These are phyloP conservation scores for Epicauta chinensis DNA, from an alignment of 1,140 invertebrate genomes.

Conservation along the genomic window DNA sequence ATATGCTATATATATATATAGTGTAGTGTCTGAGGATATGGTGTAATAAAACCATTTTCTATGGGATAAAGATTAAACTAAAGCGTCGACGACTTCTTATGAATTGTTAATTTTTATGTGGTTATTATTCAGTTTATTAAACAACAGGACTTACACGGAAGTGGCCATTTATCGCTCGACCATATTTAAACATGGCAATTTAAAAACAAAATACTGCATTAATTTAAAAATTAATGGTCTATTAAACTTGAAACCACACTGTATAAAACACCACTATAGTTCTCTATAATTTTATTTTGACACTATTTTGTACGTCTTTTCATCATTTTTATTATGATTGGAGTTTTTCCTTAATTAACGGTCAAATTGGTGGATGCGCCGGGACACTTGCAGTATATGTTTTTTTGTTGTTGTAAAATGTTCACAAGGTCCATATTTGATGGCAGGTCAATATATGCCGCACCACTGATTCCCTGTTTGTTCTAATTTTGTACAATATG, in stretches of 20 bases:
- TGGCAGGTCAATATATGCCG: too few relatives aligned
- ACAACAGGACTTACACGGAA: constrained; percentile 4
- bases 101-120: constrained; percentile 16
- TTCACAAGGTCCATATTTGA: too few relatives aligned
- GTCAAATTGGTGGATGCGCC: too few relatives aligned
- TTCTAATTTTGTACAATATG: constrained; percentile 21
- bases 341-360: too few relatives aligned
- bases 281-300: too few relatives aligned
- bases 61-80: constrained; percentile 5
- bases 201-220: constrained; percentile 19
- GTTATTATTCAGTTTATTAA: constrained; percentile 16
- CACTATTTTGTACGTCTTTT: too few relatives aligned
- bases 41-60: constrained; percentile 8
- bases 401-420: too few relatives aligned
- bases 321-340: too few relatives aligned
- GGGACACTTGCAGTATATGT: too few relatives aligned
- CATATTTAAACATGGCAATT: constrained; percentile 20
- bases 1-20: background rate
- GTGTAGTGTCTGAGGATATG: too few relatives aligned
- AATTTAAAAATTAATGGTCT: constrained; percentile 22
- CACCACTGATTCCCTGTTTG: constrained; percentile 12
- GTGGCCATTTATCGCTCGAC: constrained; percentile 9
- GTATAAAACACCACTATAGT: background rate
- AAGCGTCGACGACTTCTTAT: constrained; percentile 10
- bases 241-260: constrained; percentile 18